phyloP scores from a whole-genome alignment of 2,797 vertebrate genomes.

The Garrulus glandarius region DNA sequence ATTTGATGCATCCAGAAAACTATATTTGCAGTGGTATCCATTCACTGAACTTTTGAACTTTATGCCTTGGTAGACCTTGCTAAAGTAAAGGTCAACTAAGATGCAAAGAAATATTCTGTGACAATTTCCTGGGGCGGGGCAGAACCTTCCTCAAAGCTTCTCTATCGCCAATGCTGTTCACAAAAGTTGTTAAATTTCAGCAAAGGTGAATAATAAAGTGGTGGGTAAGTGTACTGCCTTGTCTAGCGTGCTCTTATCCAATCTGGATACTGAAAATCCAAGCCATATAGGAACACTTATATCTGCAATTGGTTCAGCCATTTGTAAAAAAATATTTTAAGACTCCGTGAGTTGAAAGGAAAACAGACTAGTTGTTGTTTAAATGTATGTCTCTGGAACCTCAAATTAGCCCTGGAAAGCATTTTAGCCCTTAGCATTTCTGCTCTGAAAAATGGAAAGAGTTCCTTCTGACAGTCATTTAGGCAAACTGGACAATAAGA shows the following conservation, averaged over 20 bases:
- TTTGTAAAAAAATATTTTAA: neutral
- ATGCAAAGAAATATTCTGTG: neutral
- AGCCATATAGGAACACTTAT: neutral
- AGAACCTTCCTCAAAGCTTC: neutral
- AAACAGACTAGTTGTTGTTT: neutral
- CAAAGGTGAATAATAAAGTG: neutral
- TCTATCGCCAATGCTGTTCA: neutral
- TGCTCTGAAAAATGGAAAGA: neutral
- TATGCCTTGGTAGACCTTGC: neutral
- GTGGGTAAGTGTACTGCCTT: neutral
- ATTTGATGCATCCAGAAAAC: neutral
- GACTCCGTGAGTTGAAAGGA: neutral
- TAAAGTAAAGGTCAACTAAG: neutral
- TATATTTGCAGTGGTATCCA: neutral
- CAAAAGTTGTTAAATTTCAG: neutral
- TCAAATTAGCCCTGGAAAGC: slow-evolving; percentile 18
- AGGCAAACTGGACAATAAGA: neutral
- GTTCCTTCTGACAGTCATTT: neutral
- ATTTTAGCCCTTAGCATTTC: slow-evolving; percentile 52
- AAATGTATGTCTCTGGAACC: neutral
- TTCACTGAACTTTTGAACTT: neutral
- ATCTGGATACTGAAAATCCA: neutral
- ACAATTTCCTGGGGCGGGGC: neutral
- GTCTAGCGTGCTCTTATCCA: neutral
- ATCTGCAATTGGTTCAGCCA: neutral